Conservation (phyloP, 2,113 vertebrate genomes). For the Cyanoliseus patagonus region DNA sequence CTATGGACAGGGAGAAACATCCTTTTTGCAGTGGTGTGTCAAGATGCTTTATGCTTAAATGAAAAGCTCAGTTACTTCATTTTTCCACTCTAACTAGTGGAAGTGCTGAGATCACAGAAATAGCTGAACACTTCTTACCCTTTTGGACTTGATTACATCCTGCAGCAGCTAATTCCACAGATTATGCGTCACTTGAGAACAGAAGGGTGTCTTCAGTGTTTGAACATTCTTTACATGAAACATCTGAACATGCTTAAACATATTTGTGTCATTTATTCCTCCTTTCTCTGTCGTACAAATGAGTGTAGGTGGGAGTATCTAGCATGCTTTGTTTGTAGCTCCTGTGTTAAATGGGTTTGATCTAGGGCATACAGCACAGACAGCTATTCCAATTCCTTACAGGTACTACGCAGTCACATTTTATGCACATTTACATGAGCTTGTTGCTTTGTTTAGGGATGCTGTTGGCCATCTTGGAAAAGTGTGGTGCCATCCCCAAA, state of each 20-base stretch:
- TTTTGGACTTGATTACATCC: neutral
- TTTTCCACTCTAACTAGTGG: neutral
- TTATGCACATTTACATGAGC: neutral
- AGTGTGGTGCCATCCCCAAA: slow-evolving; percentile 94
- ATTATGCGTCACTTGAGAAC: neutral
- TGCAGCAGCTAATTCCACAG: neutral
- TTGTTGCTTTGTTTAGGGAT: slow-evolving; percentile 78
- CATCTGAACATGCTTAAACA: neutral
- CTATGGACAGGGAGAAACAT: neutral
- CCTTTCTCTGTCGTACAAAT: neutral
- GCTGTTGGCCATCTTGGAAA: slow-evolving; percentile 96
- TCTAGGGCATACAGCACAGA: neutral
- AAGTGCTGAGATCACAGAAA: neutral
- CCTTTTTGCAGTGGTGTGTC: neutral
- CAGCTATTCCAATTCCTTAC: neutral
- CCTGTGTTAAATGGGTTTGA: neutral
- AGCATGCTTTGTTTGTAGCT: neutral
- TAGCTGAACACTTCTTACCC: neutral
- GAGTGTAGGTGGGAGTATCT: neutral
- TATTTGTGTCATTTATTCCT: neutral
- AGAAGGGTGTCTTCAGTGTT: neutral
- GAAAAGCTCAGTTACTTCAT: neutral
- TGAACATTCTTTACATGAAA: neutral
- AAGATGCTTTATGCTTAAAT: neutral
- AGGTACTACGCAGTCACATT: neutral